Base-by-base conservation (phyloP, 30 jellyfish, hydroid and myxozoan species). In the Pseudorhiza aurosa region DNA sequence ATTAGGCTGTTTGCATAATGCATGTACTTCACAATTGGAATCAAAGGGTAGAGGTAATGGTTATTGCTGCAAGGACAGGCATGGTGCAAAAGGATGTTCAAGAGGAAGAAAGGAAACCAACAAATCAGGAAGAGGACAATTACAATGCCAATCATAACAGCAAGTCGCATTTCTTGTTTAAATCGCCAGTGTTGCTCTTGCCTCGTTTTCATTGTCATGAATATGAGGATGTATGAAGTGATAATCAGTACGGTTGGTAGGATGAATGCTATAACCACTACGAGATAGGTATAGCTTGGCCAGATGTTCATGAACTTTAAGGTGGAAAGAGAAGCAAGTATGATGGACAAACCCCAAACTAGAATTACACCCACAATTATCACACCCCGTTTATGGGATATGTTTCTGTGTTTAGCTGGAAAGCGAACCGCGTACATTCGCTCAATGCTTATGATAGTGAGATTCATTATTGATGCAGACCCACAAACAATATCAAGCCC, bases 141-240 rank as follows among this genome's bases (percentile, higher is more conserved):
- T 5, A 87, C 96, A 33, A 87, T 77, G 39, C 93, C 96, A 28
- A 87, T 87, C 93, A 79, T 87, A 22, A 74, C 82, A 43, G 96
- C 96, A 45, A 87, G 35, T 68, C 89, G 88, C 89, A 87, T 68
- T 71, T 87, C 96, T 46, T 79, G 93, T 74, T 87, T 59, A 75
- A 87, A 60, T 14, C 93, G 77, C 85, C 89, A 60, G 25, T 72
- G 79, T 45, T 77, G 84, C 46, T 81, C 81, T 36, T 64, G 76
- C 36, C 87, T 87, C 17, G 68, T 26, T 73, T 79, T 85, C 68
- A 77, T 89, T 12, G 87, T 77, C 36, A 50, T 32, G 81, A 75
- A 87, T 9, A 87, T 87, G 26, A 62, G 65, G 58, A 77, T 31
- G 62, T 87, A 87, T 2, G 93, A 87, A 21, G 75, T 59, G 40